Evolutionary conservation across 2,797 vertebrate genomes (phyloP), one percentile per base, ranked within the genome.

Genomic region (Hydrolagus colliei): DNA sequence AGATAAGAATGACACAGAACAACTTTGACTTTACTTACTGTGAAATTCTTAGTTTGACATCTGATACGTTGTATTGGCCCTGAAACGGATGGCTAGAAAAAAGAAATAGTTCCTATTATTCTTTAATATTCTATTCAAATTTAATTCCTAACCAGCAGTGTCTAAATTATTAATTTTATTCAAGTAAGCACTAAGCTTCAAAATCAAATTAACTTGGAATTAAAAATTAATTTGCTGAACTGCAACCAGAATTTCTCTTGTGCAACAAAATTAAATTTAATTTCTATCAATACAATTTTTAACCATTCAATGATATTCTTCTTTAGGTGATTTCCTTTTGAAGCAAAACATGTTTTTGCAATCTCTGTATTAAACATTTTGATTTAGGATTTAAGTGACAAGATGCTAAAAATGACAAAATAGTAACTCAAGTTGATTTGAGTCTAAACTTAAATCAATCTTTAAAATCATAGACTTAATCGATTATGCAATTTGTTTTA

Each of bases 61-160:
- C 98, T 0, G 96, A 92, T 4, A 99, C 97, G 0, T 97, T 97
- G 91, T 99, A 99, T 88, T 99, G 96, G 63, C 98, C 97, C 90
- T 98, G 97, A 90, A 98, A 99, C 4, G 97, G 97, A 86, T 99
- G 97, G 86, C 97, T 99, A 85, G 20, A 91, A 90, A 88, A 89
- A 27, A 90, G 89, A 86, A 67, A 78, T 78, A 72, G 2, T 16
- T 35, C 52, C 7, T 32, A 65, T 63, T 86, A 18, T 62, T 67
- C 13, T 41, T 20, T n/a, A 59, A n/a, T 41, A 77, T 80, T 80
- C 78, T 27, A 32, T 63, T 7, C 22, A 61, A 7, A 22, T 59
- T 63, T 6, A 63, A 22, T 35, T 82, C 14, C 62, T 35, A 35
- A 67, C 22, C 65, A 8, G 32, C 78, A 82, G 32, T 20, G 11